These are phyloP conservation scores for crab-eating macaque (Macaca fascicularis) DNA, from an alignment of 2,113 vertebrate species.

Conservation along the genomic window DNA sequence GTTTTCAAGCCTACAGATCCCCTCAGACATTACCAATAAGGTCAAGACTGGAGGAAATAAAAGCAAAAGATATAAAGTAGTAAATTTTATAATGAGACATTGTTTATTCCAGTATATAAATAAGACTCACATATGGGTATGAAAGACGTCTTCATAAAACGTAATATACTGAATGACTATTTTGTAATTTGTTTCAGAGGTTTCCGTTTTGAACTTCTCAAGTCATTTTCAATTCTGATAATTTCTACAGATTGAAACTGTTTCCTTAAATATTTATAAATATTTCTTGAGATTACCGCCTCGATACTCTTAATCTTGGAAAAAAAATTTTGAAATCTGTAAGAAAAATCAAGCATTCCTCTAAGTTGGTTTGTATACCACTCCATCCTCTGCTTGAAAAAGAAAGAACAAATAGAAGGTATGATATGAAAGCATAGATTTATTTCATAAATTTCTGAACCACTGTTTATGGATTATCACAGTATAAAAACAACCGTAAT, in stretches of 20 bases:
- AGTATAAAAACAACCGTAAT: not conserved
- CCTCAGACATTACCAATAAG: not conserved
- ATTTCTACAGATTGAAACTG: conserved; percentile 16
- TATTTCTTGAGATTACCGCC: not conserved
- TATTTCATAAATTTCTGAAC: not conserved
- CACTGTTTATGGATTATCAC: not conserved
- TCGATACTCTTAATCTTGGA: not conserved
- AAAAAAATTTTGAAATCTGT: not conserved
- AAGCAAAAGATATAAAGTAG: not conserved
- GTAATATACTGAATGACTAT: not conserved
- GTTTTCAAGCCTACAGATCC: not conserved
- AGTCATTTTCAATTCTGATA: conserved; percentile 57
- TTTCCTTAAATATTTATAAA: conserved; percentile 23
- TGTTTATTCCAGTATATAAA: conserved; percentile 59
- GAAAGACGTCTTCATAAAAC: not conserved
- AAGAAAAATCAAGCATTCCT: not conserved
- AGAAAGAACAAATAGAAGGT: not conserved
- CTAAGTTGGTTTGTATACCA: not conserved
- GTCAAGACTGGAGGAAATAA: not conserved
- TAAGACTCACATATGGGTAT: conserved; percentile 26
- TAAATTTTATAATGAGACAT: conserved; percentile 15
- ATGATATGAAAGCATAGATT: not conserved
- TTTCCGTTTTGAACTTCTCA: conserved; percentile 56
- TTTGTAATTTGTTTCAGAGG: conserved; percentile 52
- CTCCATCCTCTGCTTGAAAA: not conserved